phyloP scores from a whole-genome alignment of 2,797 vertebrate genomes.

The Adrianichthys oophorus region DNA sequence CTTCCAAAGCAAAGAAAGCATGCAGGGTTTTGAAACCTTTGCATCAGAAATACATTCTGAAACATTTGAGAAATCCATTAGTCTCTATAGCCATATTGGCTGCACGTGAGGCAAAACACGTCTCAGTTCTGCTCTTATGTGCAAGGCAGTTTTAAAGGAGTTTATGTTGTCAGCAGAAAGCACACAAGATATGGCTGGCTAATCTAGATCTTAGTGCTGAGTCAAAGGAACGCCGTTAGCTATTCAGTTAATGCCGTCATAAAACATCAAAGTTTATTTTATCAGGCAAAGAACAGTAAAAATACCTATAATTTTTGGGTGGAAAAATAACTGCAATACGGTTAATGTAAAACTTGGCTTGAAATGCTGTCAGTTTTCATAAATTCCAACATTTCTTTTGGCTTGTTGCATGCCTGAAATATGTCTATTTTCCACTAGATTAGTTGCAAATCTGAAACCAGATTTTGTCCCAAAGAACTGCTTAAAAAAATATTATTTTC shows the following conservation, averaged over 20 bases:
- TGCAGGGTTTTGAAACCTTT: constrained; percentile 13
- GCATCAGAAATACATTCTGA: constrained; percentile 56
- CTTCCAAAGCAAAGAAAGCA: constrained; percentile 1
- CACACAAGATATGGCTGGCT: constrained; percentile 28
- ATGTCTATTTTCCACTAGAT: background rate
- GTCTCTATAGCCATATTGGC: constrained; percentile 18
- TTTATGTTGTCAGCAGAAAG: constrained; percentile 41
- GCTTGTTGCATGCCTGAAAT: background rate
- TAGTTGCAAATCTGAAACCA: background rate
- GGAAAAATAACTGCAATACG: constrained; percentile 1
- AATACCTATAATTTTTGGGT: constrained; percentile 3
- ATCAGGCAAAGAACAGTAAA: constrained; percentile 1
- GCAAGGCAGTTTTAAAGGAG: constrained; percentile 30
- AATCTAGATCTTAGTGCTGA: constrained; percentile 37
- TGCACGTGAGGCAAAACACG: constrained; percentile 36
- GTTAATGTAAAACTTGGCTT: constrained; percentile 13
- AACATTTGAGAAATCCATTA: constrained; percentile 18
- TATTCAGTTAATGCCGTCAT: background rate
- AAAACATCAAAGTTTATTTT: constrained; percentile 15
- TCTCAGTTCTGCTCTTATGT: constrained; percentile 21
- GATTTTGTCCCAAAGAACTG: too few relatives aligned
- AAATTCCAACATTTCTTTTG: background rate
- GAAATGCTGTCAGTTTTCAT: constrained; percentile 13
- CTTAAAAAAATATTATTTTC: background rate
- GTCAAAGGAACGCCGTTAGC: constrained; percentile 30